phyloP scores from a whole-genome alignment of 2,797 vertebrate species.

The Aldrovandia affinis region DNA sequence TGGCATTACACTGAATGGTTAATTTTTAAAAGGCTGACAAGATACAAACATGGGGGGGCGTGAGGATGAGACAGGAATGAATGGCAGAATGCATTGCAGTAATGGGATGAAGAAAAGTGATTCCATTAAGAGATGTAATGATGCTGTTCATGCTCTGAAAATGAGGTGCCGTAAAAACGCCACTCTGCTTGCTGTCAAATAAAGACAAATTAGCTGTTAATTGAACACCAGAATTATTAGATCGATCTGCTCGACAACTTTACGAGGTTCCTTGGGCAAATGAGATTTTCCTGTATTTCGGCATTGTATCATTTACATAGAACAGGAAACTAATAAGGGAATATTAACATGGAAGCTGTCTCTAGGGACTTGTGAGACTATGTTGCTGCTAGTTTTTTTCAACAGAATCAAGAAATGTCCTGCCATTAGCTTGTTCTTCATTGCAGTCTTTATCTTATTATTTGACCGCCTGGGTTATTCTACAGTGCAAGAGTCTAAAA shows the following conservation, averaged over 20 bases:
- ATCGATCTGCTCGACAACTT: conserved; percentile 22
- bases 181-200: conserved; percentile 12
- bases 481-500: not conserved
- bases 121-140: conserved; percentile 25
- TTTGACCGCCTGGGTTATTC: conserved; percentile 1
- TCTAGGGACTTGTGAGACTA: not conserved
- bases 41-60: not conserved
- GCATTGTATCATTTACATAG: not conserved
- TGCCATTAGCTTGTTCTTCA: not conserved
- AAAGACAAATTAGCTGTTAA: conserved; percentile 23
- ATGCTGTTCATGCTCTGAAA: conserved; percentile 5
- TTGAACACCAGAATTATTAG: conserved; percentile 26
- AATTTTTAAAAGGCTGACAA: not conserved
- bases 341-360: conserved; percentile 10
- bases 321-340: not conserved
- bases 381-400: not conserved
- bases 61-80: not conserved
- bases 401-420: not conserved
- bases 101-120: conserved; percentile 4
- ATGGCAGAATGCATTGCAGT: not conserved
- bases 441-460: not conserved
- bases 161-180: conserved; percentile 14
- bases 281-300: conserved; percentile 16
- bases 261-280: conserved; percentile 13
- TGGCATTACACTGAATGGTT: not conserved